Percentiles rank a stretch among this genome's conserved stretches.
phyloP scores from a whole-genome alignment of 2,113 vertebrate genomes.

The Trochalopteron elliotii region DNA sequence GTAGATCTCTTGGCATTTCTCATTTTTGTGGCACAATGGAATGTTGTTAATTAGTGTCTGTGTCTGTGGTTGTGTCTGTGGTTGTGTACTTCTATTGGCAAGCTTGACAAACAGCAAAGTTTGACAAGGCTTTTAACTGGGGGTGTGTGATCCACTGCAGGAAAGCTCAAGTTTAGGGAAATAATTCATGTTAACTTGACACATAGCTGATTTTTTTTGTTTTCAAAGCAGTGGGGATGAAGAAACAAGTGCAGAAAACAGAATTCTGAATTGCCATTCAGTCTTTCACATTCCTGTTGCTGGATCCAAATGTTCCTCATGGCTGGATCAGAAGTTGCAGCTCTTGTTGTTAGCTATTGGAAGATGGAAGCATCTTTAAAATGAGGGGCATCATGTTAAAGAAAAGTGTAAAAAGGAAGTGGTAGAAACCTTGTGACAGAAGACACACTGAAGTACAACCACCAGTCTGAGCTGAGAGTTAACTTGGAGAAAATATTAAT shows the following conservation, averaged over 20 bases:
- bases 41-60: conserved; percentile 61
- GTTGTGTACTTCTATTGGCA: conserved; percentile 27
- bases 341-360: background rate
- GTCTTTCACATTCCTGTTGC: background rate
- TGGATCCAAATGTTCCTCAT: background rate
- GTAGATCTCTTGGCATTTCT: conserved; percentile 35
- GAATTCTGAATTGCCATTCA: background rate
- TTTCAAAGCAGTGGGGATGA: background rate
- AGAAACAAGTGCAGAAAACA: background rate
- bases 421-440: background rate
- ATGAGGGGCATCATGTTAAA: background rate
- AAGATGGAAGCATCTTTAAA: background rate
- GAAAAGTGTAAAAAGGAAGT: background rate
- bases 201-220: background rate
- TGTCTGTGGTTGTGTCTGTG: conserved; percentile 62
- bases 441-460: background rate
- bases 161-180: background rate
- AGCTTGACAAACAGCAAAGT: conserved; percentile 22
- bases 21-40: conserved; percentile 55
- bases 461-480: background rate
- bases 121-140: background rate
- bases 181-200: background rate
- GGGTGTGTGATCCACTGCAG: background rate
- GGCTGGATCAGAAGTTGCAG: background rate
- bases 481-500: background rate